These are phyloP conservation scores for Phylloscopus trochiloides DNA, from an alignment of 2,113 vertebrate species.

Conservation along the genomic window DNA sequence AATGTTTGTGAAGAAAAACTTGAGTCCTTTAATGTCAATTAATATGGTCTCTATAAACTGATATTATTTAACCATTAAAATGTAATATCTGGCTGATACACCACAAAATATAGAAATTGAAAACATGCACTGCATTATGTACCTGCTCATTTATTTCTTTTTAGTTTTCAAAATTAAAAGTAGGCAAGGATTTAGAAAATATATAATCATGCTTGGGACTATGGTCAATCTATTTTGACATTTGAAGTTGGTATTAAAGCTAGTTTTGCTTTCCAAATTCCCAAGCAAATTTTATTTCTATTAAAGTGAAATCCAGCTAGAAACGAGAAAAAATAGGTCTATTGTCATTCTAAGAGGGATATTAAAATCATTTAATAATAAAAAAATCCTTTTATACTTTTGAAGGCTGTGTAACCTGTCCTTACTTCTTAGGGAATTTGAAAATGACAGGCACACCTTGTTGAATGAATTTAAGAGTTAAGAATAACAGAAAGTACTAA, in stretches of 20 bases:
- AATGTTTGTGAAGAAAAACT: conserved; percentile 54
- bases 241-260: conserved; percentile 73
- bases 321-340: conserved; percentile 76
- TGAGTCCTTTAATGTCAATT: conserved; percentile 26
- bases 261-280: conserved; percentile 70
- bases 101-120: conserved; percentile 68
- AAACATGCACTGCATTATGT: conserved; percentile 77
- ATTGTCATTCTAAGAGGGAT: conserved; percentile 73
- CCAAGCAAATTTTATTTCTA: conserved; percentile 74
- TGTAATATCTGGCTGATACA: conserved; percentile 50
- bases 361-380: conserved; percentile 66
- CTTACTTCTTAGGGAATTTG: conserved; percentile 72
- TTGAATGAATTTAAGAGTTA: conserved; percentile 76
- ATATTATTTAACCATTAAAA: conserved; percentile 57
- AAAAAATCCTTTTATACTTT: conserved; percentile 70
- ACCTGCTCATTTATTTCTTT: conserved; percentile 69
- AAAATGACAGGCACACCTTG: conserved; percentile 81
- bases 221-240: conserved; percentile 58
- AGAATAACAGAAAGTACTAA: conserved; percentile 78
- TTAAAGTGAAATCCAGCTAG: conserved; percentile 78
- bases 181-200: conserved; percentile 72
- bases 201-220: conserved; percentile 64
- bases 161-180: conserved; percentile 70
- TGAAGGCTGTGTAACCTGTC: conserved; percentile 77
- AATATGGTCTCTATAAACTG: conserved; percentile 25